Conservation (phyloP, 2,797 vertebrate species). For the Pipistrellus kuhlii region DNA sequence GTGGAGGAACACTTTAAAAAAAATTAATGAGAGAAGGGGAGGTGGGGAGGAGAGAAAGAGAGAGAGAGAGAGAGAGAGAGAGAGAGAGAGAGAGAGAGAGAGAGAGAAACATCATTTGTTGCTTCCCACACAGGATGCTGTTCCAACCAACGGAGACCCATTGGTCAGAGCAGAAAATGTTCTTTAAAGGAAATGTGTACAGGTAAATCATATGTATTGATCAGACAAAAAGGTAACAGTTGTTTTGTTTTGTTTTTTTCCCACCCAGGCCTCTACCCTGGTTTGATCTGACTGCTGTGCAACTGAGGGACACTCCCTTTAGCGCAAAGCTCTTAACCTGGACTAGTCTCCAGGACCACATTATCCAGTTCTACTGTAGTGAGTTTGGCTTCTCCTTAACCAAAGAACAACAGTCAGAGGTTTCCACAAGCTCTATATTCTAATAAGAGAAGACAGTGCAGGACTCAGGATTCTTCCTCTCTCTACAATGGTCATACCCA, state of each 20-base stretch:
- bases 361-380: constrained; percentile 81
- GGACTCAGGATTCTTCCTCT: neutral
- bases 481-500: neutral
- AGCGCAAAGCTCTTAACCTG: constrained; percentile 82
- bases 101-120: neutral
- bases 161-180: neutral
- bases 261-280: constrained; percentile 87
- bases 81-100: neutral
- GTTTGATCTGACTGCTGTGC: constrained; percentile 88
- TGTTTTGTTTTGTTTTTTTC: neutral
- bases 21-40: neutral
- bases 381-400: constrained; percentile 69
- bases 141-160: neutral
- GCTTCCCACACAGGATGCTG: neutral
- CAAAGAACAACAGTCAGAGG: neutral
- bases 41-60: too few species aligned
- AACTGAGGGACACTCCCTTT: constrained; percentile 87
- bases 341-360: constrained; percentile 75
- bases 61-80: neutral
- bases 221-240: constrained; percentile 1
- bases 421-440: neutral
- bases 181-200: constrained; percentile 46
- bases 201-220: constrained; percentile 47
- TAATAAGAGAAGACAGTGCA: neutral
- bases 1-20: neutral